Base-by-base conservation (phyloP, 1,140 invertebrate species). In the Centruroides sculpturatus region DNA sequence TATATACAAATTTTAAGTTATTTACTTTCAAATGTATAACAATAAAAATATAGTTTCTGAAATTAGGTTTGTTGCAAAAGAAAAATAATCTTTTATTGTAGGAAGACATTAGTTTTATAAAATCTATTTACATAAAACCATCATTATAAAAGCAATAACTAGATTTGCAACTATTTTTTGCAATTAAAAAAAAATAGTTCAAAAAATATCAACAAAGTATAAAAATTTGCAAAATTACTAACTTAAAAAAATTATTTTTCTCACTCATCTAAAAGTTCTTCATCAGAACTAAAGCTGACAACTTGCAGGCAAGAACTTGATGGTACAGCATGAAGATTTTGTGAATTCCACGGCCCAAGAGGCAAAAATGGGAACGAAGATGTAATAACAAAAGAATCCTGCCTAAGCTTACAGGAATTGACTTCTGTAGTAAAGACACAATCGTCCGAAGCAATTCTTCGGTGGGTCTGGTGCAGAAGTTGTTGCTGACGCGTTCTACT, bases 341-440 rank as follows among this genome's bases (percentile, higher is more conserved):
- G 54, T 59, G 68, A 65, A n/a, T 67, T 63, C 54, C 59, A 64
- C 4, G 66, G 67, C 4, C 66, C 67, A 54, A 64, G 36, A 3
- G 71, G 67, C 3, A 69, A 65, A 61, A 74, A 75, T 10, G 74
- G 74, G 59, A 74, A 75, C 5, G 72, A 73, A 5, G 74, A 75
- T 4, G 73, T 73, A 35, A 74, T 61, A 13, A 69, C 67, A 46
- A 64, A 67, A 23, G 65, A 64, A n/a, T 70, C 67, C n/a, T 72
- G 64, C 35, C 70, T 62, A 35, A 68, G 63, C 2, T 64, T 46
- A 36, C 66, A 65, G n/a, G 69, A 62, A 47, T 64, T 68, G 8
- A 64, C 60, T 23, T 66, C 67, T 12, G 67, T 62, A 55, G 71
- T 69, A 59, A 76, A 71, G 35, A 74, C 66, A 46, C 74, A 67